Base-by-base conservation (phyloP, 2,797 vertebrate genomes). In the Anas bahamensis region DNA sequence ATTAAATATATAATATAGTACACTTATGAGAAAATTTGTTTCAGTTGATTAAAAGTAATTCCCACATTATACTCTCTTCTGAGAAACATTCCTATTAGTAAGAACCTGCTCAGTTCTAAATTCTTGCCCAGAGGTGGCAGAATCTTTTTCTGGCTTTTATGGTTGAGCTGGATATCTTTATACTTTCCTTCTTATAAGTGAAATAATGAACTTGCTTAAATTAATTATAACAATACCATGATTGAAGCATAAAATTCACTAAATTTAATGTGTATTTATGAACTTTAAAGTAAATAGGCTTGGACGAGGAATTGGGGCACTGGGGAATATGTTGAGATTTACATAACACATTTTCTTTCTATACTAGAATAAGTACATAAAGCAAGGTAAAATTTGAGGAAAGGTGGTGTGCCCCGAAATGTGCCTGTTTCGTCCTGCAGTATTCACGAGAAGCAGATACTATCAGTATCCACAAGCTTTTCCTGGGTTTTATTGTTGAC, bases 21-120 rank as follows among this genome's bases (percentile, higher is more conserved):
- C 56, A 39, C 46, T 90, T 78, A 55, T 0, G 24, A 81, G 52
- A 88, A 92, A 89, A 78, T 4, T 4, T 91, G 59, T 41, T 92
- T 70, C 70, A 72, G 52, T 26, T 75, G 70, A 81, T 37, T 60
- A 89, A 88, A 94, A 80, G 37, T 41, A 83, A 85, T 85, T 69
- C 61, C 72, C 82, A 66, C 12, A 10, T 48, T 59, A 71, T 28
- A 46, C 2, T 72, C 11, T 56, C 16, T 59, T 81, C 24, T 64
- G 59, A 64, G 66, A 69, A 90, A 78, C 1, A 0, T 26, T 75
- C 39, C 29, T 22, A 9, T 55, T 56, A 60, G 3, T 22, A 88
- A 63, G 33, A 94, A 57, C 18, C 56, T 79, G 33, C 31, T 71
- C 31, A 19, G 39, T 60, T 86, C 73, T 71, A 64, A 10, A 2